Base-by-base conservation (phyloP, 2,113 vertebrate genomes). In the Edolisoma coerulescens region DNA sequence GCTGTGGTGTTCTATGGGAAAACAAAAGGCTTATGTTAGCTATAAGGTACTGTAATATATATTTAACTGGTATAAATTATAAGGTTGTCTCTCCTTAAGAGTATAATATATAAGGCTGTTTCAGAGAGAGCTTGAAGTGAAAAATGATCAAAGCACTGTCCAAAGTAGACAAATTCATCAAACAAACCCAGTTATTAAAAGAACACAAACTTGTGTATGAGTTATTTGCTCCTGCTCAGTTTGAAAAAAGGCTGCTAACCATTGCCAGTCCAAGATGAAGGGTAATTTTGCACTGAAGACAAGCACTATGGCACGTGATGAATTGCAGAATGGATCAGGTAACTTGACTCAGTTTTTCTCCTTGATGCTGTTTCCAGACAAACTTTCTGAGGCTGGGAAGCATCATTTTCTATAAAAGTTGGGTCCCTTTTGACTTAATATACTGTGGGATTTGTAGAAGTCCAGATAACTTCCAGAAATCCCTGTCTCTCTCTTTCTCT, bases 1-100 rank as follows among this genome's bases (percentile, higher is more conserved):
- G 69, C 85, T 89, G 61, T 65, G 90, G 81, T 69, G 59, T 84
- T 88, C 84, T 71, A 56, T 70, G 47, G 26, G 59, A 90, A 95
- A 94, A 96, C 85, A 95, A 96, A 95, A 83, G 53, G 56, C 87
- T 94, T 96, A 78, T 95, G 93, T 95, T 96, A 90, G 67, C 53
- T 91, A n/a, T 81, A 88, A 90, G 68, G 64, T 70, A 75, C 69
- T 84, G 76, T 75, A 90, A 82, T 77, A 95, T 77, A 87, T 90
- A 88, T 90, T 95, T 96, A 96, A 96, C 65, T 87, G 39, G 50
- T 77, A 90, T 91, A 94, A 95, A 94, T 94, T 93, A 81, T 89
- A 89, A 84, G 69, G 61, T 83, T 91, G 87, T 95, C 60, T 85
- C n/a, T 85, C 50, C 73, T 87, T 83, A 89, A 80, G 27, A 91